Percentiles rank a stretch among this genome's conserved stretches.
Evolutionary conservation across 2,888 invertebrate species (phyloP).

Genomic region (Anticlea derivata): DNA sequence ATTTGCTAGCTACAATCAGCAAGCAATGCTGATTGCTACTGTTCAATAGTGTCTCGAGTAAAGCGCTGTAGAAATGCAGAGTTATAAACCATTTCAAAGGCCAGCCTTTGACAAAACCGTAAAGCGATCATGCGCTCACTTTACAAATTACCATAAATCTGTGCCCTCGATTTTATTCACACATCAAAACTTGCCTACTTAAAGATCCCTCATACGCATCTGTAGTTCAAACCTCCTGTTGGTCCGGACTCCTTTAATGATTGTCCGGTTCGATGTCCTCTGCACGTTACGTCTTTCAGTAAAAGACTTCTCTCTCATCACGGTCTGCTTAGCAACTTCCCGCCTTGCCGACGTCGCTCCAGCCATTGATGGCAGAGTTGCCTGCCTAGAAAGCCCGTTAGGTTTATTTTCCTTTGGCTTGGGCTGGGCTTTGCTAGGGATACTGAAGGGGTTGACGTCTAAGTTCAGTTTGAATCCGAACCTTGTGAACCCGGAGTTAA

Average conservation of each 20-base stretch:
- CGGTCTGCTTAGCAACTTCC: conserved; percentile 58
- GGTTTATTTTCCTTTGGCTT: conserved; percentile 40
- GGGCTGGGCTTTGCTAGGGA: conserved; percentile 45
- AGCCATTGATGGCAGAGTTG: conserved; percentile 50
- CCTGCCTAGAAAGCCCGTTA: conserved; percentile 40
- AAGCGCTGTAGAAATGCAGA: too few relatives aligned
- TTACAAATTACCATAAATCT: too few relatives aligned
- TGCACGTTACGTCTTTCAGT: conserved; percentile 55
- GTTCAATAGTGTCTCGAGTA: too few relatives aligned
- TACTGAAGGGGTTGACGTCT: conserved; percentile 68
- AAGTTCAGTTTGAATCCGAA: conserved; percentile 79
- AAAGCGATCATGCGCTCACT: too few relatives aligned
- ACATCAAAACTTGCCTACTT: conserved; percentile 26
- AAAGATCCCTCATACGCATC: conserved; percentile 86
- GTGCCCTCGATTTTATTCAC: neutral
- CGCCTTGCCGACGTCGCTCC: conserved; percentile 52
- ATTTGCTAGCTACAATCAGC: too few relatives aligned
- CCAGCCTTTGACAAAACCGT: conserved; percentile 8
- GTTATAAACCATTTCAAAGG: neutral
- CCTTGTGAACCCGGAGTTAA: conserved; percentile 65
- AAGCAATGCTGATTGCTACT: too few relatives aligned
- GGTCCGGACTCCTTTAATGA: conserved; percentile 87
- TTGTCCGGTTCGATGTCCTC: conserved; percentile 70
- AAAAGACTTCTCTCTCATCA: conserved; percentile 69
- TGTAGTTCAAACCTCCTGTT: conserved; percentile 89